A percentile compares a stretch with the other conserved stretches of the same genome.
Conservation (phyloP, 2,113 vertebrate species). For the Talpa occidentalis region DNA sequence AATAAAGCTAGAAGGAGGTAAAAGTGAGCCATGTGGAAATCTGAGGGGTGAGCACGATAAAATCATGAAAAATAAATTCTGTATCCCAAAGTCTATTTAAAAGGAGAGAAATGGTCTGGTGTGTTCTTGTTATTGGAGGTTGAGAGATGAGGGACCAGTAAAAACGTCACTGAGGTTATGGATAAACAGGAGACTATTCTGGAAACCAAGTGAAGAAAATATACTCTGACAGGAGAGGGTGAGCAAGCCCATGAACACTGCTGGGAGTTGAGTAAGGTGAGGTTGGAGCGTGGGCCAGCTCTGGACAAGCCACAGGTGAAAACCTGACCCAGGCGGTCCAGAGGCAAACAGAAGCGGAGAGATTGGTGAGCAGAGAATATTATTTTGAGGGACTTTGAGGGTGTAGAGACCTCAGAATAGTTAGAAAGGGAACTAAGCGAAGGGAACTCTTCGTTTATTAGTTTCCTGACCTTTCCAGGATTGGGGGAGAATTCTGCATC, state of each 20-base stretch:
- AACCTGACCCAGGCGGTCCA: neutral
- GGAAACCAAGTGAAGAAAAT: slow-evolving; percentile 7
- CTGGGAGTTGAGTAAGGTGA: neutral
- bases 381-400: neutral
- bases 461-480: neutral
- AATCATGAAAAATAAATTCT: neutral
- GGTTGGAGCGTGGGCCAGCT: neutral
- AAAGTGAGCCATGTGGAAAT: neutral
- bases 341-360: neutral
- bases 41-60: neutral
- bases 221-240: neutral
- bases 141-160: neutral
- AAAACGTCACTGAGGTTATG: neutral
- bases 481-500: neutral
- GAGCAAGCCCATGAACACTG: neutral
- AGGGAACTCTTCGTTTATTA: neutral
- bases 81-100: neutral
- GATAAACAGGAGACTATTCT: neutral
- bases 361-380: neutral
- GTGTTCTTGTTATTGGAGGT: neutral
- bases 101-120: neutral
- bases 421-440: neutral
- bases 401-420: neutral
- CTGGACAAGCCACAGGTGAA: neutral
- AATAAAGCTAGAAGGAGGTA: neutral